These are phyloP conservation scores for Lycaon pictus DNA, from an alignment of 2,113 vertebrate genomes.

Conservation along the genomic window DNA sequence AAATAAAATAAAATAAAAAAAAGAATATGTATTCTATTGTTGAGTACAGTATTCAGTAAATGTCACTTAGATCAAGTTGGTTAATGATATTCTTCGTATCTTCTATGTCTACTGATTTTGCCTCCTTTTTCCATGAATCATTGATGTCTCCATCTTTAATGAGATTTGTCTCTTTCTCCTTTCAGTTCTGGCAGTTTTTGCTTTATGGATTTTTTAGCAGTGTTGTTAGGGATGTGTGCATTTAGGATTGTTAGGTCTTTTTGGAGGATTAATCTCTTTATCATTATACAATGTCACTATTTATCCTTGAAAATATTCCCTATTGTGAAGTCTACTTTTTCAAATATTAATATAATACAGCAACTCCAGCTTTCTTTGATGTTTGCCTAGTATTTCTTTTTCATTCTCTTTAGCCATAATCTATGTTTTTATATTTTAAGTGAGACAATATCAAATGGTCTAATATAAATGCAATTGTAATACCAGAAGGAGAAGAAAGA, in stretches of 20 bases:
- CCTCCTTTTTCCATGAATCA: neutral
- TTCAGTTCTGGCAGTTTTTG: neutral
- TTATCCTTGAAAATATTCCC: neutral
- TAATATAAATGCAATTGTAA: neutral
- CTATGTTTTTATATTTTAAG: neutral
- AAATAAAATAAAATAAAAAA: neutral
- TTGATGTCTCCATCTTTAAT: neutral
- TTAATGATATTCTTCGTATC: neutral
- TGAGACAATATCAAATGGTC: neutral
- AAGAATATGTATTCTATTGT: neutral
- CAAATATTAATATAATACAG: neutral
- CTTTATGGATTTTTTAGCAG: neutral
- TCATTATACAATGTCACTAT: neutral
- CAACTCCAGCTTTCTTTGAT: neutral
- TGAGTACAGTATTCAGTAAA: neutral
- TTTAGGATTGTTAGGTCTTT: neutral
- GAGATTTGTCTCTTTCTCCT: neutral
- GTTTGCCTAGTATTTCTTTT: neutral
- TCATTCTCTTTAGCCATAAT: neutral
- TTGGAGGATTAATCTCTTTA: neutral
- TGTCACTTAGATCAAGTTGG: neutral
- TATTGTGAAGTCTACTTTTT: constrained; percentile 8
- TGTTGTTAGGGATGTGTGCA: neutral
- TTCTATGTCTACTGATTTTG: neutral
- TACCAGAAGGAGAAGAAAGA: neutral